phyloP scores from a whole-genome alignment of 53 echinoderm and acorn worm species.

The Mesocentrotus franciscanus region DNA sequence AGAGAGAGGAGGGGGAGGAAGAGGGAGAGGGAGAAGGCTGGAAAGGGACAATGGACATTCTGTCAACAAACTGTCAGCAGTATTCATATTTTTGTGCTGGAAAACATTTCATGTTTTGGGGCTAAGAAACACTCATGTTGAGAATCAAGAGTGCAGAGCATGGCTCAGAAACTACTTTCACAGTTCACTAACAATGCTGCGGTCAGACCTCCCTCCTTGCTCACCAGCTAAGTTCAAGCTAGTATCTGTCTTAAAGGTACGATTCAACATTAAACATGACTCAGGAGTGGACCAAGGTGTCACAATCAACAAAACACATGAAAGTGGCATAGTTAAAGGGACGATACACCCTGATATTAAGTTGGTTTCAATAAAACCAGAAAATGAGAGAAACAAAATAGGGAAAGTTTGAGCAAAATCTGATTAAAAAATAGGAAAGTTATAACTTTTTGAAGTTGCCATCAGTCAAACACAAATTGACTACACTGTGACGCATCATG shows the following conservation, averaged over 20 bases:
- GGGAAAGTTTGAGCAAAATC: neutral
- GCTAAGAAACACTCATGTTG: conserved; percentile 4
- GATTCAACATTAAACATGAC: neutral
- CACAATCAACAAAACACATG: neutral
- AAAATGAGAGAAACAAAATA: neutral
- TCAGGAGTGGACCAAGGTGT: neutral
- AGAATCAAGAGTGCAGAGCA: neutral
- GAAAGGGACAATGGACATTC: neutral
- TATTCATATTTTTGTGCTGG: neutral
- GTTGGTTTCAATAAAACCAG: neutral
- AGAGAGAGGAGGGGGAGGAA: neutral
- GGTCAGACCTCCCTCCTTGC: conserved; percentile 54
- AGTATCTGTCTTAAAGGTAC: neutral
- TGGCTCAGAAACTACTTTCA: conserved; percentile 55
- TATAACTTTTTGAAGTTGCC: too few relatives aligned
- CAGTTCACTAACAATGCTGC: conserved; percentile 28
- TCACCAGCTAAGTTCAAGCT: neutral
- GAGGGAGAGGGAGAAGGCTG: neutral
- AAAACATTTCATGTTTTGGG: conserved; percentile 43
- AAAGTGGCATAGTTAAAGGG: neutral
- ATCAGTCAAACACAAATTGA: too few relatives aligned
- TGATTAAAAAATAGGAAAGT: neutral
- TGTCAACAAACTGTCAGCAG: conserved; percentile 46
- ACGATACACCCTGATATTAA: neutral
- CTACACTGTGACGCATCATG: too few relatives aligned